These are phyloP conservation scores for Sebastes vulpes DNA, from an alignment of 2,797 vertebrate genomes.

Conservation along the genomic window DNA sequence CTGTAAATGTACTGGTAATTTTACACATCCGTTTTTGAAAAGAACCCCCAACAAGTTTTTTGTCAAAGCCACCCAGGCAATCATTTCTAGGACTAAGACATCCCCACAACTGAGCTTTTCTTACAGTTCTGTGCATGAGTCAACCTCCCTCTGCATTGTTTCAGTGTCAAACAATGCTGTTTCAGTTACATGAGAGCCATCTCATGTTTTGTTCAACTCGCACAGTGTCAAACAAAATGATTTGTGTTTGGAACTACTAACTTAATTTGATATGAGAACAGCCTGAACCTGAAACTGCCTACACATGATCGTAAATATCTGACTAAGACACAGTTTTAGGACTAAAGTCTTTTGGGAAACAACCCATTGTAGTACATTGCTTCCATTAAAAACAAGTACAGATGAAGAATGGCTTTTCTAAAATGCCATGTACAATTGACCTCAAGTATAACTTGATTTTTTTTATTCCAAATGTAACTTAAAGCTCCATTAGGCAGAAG, in stretches of 20 bases:
- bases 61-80: neutral
- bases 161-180: neutral
- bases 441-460: neutral
- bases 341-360: neutral
- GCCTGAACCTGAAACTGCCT: neutral
- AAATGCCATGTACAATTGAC: neutral
- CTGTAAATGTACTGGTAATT: neutral
- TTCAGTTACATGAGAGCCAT: neutral
- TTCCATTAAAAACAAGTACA: neutral
- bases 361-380: neutral
- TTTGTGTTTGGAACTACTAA: neutral
- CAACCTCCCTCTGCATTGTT: neutral
- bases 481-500: too few species aligned
- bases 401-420: neutral
- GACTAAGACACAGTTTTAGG: neutral
- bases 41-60: neutral
- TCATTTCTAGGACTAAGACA: neutral
- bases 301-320: neutral
- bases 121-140: neutral
- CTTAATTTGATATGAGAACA: neutral
- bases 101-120: neutral
- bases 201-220: neutral
- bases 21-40: neutral
- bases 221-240: conserved; percentile 2
- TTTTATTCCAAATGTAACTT: neutral